Percentiles rank a stretch among this genome's conserved stretches.
phyloP scores from a whole-genome alignment of 2,113 vertebrate species.

The Poecile atricapillus region DNA sequence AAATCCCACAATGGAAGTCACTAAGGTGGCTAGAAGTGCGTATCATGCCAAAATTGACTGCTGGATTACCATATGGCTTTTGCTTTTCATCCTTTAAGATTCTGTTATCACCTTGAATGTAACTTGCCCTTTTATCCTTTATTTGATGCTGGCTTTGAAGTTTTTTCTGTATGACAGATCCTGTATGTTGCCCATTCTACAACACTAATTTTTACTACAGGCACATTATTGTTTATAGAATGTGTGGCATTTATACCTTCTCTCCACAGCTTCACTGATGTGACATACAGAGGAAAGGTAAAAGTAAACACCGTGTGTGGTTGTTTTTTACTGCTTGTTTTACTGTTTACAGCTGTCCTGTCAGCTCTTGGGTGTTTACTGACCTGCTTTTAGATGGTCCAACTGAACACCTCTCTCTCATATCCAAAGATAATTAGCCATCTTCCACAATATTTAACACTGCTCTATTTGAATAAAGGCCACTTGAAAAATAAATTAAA shows the following conservation, averaged over 20 bases:
- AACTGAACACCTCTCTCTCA: not conserved
- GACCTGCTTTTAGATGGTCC: not conserved
- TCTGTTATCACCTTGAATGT: not conserved
- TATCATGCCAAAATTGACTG: not conserved
- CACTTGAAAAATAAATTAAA: not conserved
- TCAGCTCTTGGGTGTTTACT: not conserved
- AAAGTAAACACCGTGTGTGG: not conserved
- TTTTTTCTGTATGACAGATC: not conserved
- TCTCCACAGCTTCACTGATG: not conserved
- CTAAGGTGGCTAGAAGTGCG: not conserved
- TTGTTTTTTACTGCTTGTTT: not conserved
- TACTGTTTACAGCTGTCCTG: not conserved
- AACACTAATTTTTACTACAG: not conserved
- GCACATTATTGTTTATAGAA: not conserved
- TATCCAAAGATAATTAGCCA: not conserved
- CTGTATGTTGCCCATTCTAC: not conserved
- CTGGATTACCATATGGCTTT: not conserved
- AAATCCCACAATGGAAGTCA: not conserved
- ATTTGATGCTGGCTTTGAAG: not conserved
- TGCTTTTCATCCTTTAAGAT: not conserved
- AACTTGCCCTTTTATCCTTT: not conserved
- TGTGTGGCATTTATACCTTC: not conserved
- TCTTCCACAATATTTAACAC: not conserved
- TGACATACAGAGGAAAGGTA: not conserved
- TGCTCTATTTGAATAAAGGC: not conserved